Base-by-base conservation (phyloP, 2,888 invertebrate species). In the Cheilosia grossa region DNA sequence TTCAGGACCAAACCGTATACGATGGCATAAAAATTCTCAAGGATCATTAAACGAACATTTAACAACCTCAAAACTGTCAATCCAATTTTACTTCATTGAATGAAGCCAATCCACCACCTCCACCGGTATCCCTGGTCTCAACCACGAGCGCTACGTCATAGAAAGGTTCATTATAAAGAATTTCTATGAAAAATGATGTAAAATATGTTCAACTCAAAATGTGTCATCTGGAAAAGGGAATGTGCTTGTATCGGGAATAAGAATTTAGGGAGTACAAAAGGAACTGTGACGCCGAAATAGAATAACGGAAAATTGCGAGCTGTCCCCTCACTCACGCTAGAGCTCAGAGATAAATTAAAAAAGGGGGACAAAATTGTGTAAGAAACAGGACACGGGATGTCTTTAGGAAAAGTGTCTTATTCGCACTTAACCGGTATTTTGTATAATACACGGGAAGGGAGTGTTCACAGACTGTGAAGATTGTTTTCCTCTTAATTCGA, bases 21-120 rank as follows among this genome's bases (percentile, higher is more conserved):
- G 42, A 63, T 78, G 67, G 44, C 44, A 63, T 53, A 69, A 74
- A 79, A 83, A 70, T 74, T 15, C 69, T 83, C 79, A 79, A 74
- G 79, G 69, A 74, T 83, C 83, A 83, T 83, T 83, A 64, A 83
- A 70, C 74, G 79, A 79, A 74, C 58, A 83, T 51, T 79, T 47
- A 74, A 69, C 64, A 74, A 59, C 79, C 74, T 83, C 83, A 79
- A 79, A 83, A 79, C 74, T 83, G 83, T 70, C 83, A 83, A 83
- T 83, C 74, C 79, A 83, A 83, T 83, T 70, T 79, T 64, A 59
- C 69, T 74, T 83, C 79, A 58, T 79, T 64, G 73, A 70, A 70
- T 79, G 79, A 79, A 83, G 79, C 69, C 74, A 83, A 83, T 83
- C 44, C 59, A 30, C 51, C 27, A 40, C 54, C 51, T 59, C 15